Evolutionary conservation across 2,797 vertebrate genomes (phyloP).

Genomic region (Leucoraja ocellata): DNA sequence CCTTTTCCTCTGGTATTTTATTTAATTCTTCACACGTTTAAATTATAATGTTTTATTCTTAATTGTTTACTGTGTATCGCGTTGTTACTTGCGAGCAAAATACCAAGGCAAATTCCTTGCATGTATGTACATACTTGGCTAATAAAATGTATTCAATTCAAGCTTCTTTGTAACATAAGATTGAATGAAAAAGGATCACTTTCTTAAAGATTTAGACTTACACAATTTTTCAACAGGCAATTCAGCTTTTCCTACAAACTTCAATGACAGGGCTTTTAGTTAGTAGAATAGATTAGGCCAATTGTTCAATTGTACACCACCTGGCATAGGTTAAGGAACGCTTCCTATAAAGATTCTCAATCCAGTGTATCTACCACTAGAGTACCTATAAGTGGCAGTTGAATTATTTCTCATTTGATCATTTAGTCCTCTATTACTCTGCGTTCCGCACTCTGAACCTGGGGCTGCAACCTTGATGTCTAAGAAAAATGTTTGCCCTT

Average conservation of each 20-base stretch:
- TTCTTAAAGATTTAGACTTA: neutral
- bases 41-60: too few relatives aligned
- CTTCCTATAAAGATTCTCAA: neutral
- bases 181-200: neutral
- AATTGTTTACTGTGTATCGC: too few relatives aligned
- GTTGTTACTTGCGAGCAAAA: too few relatives aligned
- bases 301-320: neutral
- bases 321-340: neutral
- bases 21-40: too few relatives aligned
- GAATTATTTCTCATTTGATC: neutral
- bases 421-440: neutral
- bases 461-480: neutral
- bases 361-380: neutral
- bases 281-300: neutral
- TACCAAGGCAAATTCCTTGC: too few relatives aligned
- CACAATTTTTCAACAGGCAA: neutral
- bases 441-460: neutral
- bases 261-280: neutral
- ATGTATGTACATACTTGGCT: too few relatives aligned
- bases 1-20: too few relatives aligned
- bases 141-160: too few relatives aligned
- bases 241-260: neutral
- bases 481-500: neutral
- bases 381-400: neutral
- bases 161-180: neutral